These are phyloP conservation scores for Tamandua tetradactyla DNA, from an alignment of 2,797 vertebrate species.

Conservation along the genomic window DNA sequence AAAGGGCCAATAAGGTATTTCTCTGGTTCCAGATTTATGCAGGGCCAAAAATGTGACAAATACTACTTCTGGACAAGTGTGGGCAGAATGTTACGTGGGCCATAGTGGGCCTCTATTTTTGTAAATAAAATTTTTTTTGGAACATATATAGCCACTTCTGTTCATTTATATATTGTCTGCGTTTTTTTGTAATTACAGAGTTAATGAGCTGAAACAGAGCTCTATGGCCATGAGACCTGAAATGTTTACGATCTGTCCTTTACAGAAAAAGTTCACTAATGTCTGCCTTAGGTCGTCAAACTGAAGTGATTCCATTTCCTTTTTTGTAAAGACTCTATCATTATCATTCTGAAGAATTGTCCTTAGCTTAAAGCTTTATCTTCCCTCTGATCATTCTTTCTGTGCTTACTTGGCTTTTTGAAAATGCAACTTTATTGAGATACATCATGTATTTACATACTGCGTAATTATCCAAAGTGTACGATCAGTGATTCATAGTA, in stretches of 20 bases:
- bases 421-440: no score
- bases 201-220: background rate
- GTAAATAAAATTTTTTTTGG: background rate
- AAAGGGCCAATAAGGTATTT: background rate
- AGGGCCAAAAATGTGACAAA: background rate
- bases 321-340: background rate
- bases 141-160: background rate
- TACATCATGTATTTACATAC: no score
- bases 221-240: background rate
- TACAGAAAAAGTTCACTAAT: background rate
- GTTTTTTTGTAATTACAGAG: background rate
- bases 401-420: background rate
- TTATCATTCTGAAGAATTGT: background rate
- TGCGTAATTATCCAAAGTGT: no score
- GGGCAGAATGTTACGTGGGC: background rate
- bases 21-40: background rate
- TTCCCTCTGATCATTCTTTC: background rate
- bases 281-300: background rate
- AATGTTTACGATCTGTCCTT: background rate
- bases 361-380: background rate
- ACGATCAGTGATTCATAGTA: no score
- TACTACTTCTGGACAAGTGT: background rate
- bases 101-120: background rate
- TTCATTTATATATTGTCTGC: background rate
- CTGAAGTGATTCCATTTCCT: background rate